Conservation (phyloP, 2,113 vertebrate species). For the Polyodon spathula region DNA sequence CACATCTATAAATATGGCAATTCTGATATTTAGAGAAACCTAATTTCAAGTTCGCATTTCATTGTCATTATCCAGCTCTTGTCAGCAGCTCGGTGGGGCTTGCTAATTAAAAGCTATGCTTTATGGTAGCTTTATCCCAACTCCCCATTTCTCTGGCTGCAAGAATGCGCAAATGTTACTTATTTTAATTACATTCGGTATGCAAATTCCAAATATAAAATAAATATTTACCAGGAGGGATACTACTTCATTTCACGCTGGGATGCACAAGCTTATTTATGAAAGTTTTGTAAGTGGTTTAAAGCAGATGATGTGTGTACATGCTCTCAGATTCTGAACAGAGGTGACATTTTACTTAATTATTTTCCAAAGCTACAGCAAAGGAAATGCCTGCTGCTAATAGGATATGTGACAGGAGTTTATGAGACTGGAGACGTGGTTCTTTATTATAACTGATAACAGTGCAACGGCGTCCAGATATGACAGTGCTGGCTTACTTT, state of each 20-base stretch:
- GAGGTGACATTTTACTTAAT: constrained; percentile 1
- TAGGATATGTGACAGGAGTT: too few species aligned
- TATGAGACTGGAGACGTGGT: too few species aligned
- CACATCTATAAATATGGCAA: not conserved
- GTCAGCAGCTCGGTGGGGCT: constrained; percentile 25
- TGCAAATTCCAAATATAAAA: constrained; percentile 51
- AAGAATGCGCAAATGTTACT: constrained; percentile 30
- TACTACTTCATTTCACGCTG: constrained; percentile 53
- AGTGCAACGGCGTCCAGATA: too few species aligned
- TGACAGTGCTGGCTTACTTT: too few species aligned
- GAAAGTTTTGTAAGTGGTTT: constrained; percentile 31
- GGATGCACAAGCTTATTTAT: constrained; percentile 43
- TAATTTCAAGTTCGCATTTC: constrained; percentile 29
- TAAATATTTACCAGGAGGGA: constrained; percentile 52
- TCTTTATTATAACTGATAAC: too few species aligned
- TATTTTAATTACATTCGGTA: constrained; percentile 55
- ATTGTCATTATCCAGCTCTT: constrained; percentile 10
- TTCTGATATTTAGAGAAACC: constrained; percentile 9
- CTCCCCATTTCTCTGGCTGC: constrained; percentile 35
- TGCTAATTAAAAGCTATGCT: constrained; percentile 46
- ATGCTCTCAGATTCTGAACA: not conserved
- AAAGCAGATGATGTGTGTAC: constrained; percentile 34
- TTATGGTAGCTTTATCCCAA: constrained; percentile 40
- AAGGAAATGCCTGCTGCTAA: not conserved
- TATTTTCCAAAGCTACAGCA: not conserved